Conservation (phyloP, 1,140 invertebrate species). For the Cyphomyrmex costatus region DNA sequence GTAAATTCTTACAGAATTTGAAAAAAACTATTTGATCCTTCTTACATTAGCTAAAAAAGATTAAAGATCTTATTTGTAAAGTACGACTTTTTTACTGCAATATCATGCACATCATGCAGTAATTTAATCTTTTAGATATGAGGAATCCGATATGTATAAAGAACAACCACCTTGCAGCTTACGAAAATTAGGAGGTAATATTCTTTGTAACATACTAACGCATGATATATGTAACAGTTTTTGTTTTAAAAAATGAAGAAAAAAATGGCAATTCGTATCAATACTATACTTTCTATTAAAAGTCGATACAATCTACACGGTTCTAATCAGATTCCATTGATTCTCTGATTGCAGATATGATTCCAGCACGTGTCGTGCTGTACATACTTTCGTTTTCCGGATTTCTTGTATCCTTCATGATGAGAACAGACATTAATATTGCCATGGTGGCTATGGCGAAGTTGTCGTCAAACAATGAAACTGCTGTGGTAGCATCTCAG, state of each 20-base stretch:
- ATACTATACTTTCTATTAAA: neutral
- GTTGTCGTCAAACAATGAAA: slow-evolving; percentile 71
- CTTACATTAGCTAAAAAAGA: too few species aligned
- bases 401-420: slow-evolving; percentile 92
- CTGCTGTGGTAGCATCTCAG: slow-evolving; percentile 69
- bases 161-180: slow-evolving; percentile 70
- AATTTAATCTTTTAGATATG: slow-evolving; percentile 73
- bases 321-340: neutral
- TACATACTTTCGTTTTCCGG: slow-evolving; percentile 91
- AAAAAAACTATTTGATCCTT: too few species aligned
- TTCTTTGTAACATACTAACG: neutral
- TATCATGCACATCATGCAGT: neutral
- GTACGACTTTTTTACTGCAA: neutral
- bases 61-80: neutral
- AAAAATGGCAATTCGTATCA: neutral
- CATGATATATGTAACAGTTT: neutral
- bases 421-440: slow-evolving; percentile 92
- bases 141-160: slow-evolving; percentile 75
- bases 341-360: slow-evolving; percentile 81
- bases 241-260: neutral
- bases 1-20: too few species aligned
- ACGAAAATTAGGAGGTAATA: slow-evolving; percentile 78
- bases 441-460: slow-evolving; percentile 91
- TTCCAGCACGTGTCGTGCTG: slow-evolving; percentile 90
- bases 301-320: neutral